Percentiles rank a stretch among this genome's conserved stretches.
Evolutionary conservation across 2,888 invertebrate genomes (phyloP).

Genomic region (Drosophila putrida): DNA sequence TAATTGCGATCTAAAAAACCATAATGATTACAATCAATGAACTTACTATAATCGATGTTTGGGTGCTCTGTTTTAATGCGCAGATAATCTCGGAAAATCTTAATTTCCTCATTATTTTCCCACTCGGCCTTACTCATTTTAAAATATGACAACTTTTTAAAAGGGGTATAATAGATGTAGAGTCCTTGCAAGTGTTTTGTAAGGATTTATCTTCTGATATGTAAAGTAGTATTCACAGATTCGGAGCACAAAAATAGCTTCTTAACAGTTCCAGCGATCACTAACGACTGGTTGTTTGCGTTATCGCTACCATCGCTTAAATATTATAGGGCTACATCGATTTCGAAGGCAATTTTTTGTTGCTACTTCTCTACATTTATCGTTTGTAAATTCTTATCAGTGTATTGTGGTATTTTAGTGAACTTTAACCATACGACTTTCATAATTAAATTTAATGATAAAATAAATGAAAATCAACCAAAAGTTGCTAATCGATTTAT

Average conservation of each 20-base stretch:
- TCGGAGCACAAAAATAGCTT: not conserved
- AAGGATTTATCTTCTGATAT: too few species aligned
- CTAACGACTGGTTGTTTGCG: slow-evolving; percentile 27
- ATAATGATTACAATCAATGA: too few species aligned
- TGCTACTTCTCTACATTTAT: slow-evolving; percentile 38
- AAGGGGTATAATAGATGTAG: too few species aligned
- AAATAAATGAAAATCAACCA: slow-evolving; percentile 6
- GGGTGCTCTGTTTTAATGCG: slow-evolving; percentile 95
- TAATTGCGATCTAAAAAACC: too few species aligned
- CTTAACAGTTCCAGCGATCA: slow-evolving; percentile 21
- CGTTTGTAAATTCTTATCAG: slow-evolving; percentile 31
- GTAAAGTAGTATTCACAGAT: not conserved
- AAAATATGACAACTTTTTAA: not conserved
- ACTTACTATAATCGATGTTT: slow-evolving; percentile 92
- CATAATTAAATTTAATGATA: slow-evolving; percentile 12
- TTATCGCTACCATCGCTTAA: slow-evolving; percentile 32
- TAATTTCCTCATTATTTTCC: slow-evolving; percentile 88
- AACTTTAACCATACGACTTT: slow-evolving; percentile 17
- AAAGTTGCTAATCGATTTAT: slow-evolving; percentile 10
- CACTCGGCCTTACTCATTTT: slow-evolving; percentile 76
- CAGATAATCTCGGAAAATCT: slow-evolving; percentile 94
- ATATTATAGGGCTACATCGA: slow-evolving; percentile 25
- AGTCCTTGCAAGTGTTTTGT: too few species aligned
- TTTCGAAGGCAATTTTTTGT: slow-evolving; percentile 4
- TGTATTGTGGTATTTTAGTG: slow-evolving; percentile 13